These are phyloP conservation scores for Schrankia costaestrigalis DNA, from an alignment of 2,888 invertebrate species.

Conservation along the genomic window DNA sequence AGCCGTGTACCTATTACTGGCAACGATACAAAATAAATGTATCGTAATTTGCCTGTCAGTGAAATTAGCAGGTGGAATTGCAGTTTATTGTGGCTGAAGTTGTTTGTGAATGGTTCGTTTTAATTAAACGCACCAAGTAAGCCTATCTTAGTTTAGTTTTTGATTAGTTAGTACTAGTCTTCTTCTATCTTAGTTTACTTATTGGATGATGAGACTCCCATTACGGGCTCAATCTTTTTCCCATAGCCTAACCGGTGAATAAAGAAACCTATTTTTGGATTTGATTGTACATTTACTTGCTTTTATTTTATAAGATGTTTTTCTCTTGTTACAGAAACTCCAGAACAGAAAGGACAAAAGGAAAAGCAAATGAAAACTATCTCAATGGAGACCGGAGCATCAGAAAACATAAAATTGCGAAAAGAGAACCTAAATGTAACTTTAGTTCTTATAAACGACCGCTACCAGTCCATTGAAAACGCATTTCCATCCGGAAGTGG, in stretches of 20 bases:
- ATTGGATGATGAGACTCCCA: neutral
- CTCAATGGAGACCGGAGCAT: constrained; percentile 9
- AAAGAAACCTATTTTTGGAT: no score
- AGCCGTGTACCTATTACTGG: constrained; percentile 35
- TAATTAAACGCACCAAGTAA: constrained; percentile 13
- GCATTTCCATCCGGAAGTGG: constrained; percentile 62
- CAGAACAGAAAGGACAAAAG: neutral
- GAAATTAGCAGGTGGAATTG: constrained; percentile 13
- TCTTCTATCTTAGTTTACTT: no score
- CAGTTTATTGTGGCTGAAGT: constrained; percentile 6
- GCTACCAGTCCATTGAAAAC: constrained; percentile 42
- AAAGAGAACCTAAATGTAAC: constrained; percentile 31
- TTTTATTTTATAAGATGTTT: neutral
- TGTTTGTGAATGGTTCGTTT: constrained; percentile 11
- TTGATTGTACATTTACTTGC: no score
- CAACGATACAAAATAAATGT: constrained; percentile 28
- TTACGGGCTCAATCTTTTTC: neutral
- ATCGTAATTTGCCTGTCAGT: constrained; percentile 27
- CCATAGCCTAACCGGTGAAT: no score
- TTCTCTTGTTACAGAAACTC: neutral
- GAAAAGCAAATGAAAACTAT: constrained; percentile 13
- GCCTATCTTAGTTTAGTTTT: constrained; percentile 1
- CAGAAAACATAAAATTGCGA: constrained; percentile 24
- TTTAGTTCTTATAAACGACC: constrained; percentile 32
- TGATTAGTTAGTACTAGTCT: no score